phyloP scores from a whole-genome alignment of 2,113 vertebrate species.

The Oophaga pumilio region DNA sequence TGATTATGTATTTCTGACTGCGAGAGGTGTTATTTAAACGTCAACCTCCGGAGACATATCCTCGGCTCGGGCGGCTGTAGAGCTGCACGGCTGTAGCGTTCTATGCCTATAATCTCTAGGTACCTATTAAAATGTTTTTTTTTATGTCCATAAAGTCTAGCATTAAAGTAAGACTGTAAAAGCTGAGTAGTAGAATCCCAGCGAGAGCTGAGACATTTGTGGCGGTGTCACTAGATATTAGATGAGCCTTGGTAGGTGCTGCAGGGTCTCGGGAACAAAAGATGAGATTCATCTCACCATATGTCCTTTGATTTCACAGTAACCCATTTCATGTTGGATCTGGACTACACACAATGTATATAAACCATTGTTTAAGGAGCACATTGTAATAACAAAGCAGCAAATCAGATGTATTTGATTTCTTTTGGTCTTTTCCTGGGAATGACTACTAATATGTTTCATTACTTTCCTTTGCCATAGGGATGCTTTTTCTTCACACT shows the following conservation, averaged over 20 bases:
- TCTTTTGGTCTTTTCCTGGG: conserved; percentile 23
- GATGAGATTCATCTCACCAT: conserved; percentile 9
- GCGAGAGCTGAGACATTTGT: conserved; percentile 1
- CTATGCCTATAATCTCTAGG: background rate
- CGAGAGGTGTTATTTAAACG: background rate
- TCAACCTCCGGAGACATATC: background rate
- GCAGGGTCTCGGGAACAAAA: background rate
- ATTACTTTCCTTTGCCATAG: conserved; percentile 49
- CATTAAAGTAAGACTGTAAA: background rate
- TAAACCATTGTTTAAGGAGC: conserved; percentile 41
- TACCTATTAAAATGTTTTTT: background rate
- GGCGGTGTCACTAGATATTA: background rate
- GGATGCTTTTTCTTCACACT: conserved; percentile 41
- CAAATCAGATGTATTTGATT: conserved; percentile 31
- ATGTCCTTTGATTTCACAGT: conserved; percentile 8
- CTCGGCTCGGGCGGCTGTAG: background rate
- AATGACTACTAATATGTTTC: conserved; percentile 52
- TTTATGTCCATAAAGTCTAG: background rate
- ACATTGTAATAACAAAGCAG: conserved; percentile 51
- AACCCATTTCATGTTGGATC: conserved; percentile 21
- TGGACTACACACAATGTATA: conserved; percentile 37
- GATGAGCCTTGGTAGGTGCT: conserved; percentile 5
- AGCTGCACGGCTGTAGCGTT: background rate
- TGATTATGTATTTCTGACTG: background rate
- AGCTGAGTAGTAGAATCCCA: background rate